Evolutionary conservation across 1,140 invertebrate genomes (phyloP).

Genomic region (Papilio glaucus): DNA sequence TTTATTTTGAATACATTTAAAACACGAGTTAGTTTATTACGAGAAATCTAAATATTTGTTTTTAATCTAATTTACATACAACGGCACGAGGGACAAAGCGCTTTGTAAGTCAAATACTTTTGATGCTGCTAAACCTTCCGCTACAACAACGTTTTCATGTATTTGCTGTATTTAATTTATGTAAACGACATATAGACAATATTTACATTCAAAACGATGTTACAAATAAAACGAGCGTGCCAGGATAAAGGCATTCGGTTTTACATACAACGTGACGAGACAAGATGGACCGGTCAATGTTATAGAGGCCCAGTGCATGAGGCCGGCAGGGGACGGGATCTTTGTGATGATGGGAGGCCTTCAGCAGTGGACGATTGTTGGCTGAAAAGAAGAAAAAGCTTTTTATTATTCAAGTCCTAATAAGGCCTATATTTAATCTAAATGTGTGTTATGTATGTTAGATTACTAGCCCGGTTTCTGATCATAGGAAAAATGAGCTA

Average conservation of each 20-base stretch:
- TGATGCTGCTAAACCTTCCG: constrained; percentile 8
- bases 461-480: no score
- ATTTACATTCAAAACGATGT: constrained; percentile 15
- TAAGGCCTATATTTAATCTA: no score
- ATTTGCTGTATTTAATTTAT: constrained; percentile 18
- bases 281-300: no score
- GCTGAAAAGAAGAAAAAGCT: no score
- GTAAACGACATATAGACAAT: constrained; percentile 10
- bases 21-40: constrained; percentile 1
- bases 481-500: no score
- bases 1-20: constrained; percentile 6
- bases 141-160: neutral
- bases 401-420: no score
- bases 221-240: neutral
- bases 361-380: no score
- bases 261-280: neutral
- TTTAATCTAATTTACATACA: constrained; percentile 21
- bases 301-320: no score
- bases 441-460: no score
- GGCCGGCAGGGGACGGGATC: no score
- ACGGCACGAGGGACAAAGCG: constrained; percentile 15
- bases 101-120: constrained; percentile 18
- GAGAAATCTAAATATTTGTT: constrained; percentile 22
- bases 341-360: no score
- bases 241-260: neutral